Conservation (phyloP, 2,797 vertebrate species). For the Heteromormyrus szaboi region DNA sequence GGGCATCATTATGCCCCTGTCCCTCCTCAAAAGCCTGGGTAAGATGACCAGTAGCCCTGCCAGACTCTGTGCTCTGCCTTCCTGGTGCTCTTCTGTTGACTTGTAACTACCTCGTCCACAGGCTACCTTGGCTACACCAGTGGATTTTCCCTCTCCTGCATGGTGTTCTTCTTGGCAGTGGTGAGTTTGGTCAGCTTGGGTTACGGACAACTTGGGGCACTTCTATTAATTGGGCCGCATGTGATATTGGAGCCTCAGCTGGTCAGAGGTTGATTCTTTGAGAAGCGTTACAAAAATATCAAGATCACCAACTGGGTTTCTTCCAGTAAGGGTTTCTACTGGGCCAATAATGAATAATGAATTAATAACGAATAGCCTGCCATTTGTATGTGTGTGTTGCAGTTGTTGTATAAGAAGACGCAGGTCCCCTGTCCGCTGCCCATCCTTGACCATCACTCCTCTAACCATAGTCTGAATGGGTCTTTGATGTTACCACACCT, state of each 20-base stretch:
- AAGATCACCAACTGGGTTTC: background rate
- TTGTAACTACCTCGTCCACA: conserved; percentile 43
- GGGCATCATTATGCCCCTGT: conserved; percentile 86
- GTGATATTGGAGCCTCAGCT: background rate
- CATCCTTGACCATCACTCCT: conserved; percentile 53
- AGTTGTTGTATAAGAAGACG: conserved; percentile 95
- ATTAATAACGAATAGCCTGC: background rate
- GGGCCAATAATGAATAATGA: background rate
- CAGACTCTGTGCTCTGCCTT: conserved; percentile 15
- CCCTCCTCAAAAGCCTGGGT: conserved; percentile 92
- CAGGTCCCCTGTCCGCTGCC: conserved; percentile 87
- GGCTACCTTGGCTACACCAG: conserved; percentile 98
- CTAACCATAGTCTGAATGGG: conserved; percentile 70
- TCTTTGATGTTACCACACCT: conserved; percentile 54
- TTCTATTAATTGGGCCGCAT: background rate
- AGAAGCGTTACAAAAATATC: background rate
- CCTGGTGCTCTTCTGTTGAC: conserved; percentile 3
- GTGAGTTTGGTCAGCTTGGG: conserved; percentile 55
- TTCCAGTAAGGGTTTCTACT: background rate
- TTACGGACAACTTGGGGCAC: background rate
- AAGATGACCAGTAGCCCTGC: conserved; percentile 33
- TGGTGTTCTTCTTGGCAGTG: conserved; percentile 92
- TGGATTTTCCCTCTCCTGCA: conserved; percentile 90
- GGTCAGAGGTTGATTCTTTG: background rate
- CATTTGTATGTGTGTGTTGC: conserved; percentile 13